Percentiles rank a stretch among this genome's conserved stretches.
Conservation (phyloP, 2,113 vertebrate genomes). For the Ciconia boyciana region DNA sequence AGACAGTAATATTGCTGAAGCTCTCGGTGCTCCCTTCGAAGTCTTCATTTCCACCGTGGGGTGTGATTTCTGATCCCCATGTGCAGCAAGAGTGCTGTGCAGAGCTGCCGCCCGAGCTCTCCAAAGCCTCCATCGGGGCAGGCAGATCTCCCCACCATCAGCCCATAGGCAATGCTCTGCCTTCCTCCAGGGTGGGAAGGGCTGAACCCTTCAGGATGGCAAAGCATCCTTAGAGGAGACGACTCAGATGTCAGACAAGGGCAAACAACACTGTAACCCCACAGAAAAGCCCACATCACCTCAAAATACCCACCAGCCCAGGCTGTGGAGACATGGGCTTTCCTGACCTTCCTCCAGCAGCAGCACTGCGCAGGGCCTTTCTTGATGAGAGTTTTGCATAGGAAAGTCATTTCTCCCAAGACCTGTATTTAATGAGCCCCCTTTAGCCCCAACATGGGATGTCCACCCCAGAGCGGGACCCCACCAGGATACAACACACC, state of each 20-base stretch:
- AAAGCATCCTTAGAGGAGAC: neutral
- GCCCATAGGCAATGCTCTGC: neutral
- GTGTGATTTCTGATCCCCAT: rapidly evolving
- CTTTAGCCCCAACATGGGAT: rapidly evolving
- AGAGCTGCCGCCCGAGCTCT: neutral
- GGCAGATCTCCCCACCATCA: neutral
- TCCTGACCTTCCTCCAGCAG: too few relatives aligned
- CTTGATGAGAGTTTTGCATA: rapidly evolving
- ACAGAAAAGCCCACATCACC: neutral
- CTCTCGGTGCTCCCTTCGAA: neutral
- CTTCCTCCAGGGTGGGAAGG: neutral
- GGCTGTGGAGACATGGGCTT: rapidly evolving
- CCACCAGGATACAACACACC: rapidly evolving
- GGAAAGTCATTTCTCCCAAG: neutral
- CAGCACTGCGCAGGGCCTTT: neutral
- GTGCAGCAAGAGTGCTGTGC: rapidly evolving
- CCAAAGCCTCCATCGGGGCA: rapidly evolving
- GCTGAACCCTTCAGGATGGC: neutral
- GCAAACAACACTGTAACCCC: neutral
- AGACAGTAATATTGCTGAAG: rapidly evolving
- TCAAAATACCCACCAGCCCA: rapidly evolving
- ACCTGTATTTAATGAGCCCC: rapidly evolving
- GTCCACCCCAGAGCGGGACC: rapidly evolving
- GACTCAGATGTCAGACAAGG: neutral
- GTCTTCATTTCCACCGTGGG: rapidly evolving